phyloP scores from a whole-genome alignment of 2,888 invertebrate species.

The Oxycera nigricornis region DNA sequence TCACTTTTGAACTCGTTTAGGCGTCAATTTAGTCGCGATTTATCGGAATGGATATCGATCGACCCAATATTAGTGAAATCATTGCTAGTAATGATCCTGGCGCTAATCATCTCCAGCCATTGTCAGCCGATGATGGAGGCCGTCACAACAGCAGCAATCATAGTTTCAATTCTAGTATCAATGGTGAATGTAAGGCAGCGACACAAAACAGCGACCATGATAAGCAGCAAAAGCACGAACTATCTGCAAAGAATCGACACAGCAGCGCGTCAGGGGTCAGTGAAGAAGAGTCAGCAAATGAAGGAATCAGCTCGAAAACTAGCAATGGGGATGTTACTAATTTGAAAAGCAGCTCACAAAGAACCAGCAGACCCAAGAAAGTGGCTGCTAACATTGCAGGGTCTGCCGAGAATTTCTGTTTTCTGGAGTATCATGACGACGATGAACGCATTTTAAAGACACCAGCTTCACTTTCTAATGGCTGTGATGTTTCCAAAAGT shows the following conservation, averaged over 20 bases:
- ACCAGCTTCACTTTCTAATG: conserved; percentile 21
- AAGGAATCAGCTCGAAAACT: neutral
- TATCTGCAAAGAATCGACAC: neutral
- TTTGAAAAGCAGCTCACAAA: conserved; percentile 12
- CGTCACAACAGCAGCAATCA: conserved; percentile 20
- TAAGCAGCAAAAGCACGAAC: neutral
- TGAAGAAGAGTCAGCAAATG: neutral
- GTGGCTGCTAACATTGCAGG: neutral
- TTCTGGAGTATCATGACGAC: conserved; percentile 3
- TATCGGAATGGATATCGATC: conserved; percentile 62
- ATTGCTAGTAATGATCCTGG: neutral
- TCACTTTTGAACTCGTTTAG: conserved; percentile 49
- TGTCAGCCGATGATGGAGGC: neutral
- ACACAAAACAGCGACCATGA: neutral
- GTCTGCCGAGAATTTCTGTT: neutral
- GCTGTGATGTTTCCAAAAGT: conserved; percentile 36
- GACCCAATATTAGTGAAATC: conserved; percentile 47
- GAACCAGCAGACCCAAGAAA: neutral
- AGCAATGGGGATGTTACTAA: conserved; percentile 1
- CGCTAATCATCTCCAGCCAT: neutral
- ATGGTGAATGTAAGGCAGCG: conserved; percentile 20
- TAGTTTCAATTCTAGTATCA: conserved; percentile 23
- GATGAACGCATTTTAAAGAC: conserved; percentile 3
- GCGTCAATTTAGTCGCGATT: conserved; percentile 61
- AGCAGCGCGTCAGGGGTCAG: neutral